Evolutionary conservation across 53 echinoderm and acorn worm genomes (phyloP), one percentile per base, ranked within the genome.

Genomic region (Holothuria scabra): DNA sequence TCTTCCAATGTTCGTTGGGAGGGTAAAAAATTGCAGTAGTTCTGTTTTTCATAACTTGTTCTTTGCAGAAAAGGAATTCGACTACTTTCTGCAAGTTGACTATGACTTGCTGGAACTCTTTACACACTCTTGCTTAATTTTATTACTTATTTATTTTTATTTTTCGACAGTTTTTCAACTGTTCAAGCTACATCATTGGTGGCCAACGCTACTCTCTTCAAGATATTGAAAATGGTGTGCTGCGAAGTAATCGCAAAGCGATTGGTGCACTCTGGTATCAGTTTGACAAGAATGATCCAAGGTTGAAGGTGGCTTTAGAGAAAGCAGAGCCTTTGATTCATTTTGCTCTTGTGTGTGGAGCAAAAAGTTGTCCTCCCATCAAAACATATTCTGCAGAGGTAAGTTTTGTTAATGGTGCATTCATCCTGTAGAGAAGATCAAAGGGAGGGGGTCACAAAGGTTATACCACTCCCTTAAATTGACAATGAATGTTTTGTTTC

Each of bases 331-430:
- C 97, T 0, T 85, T 97, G 33, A 89, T 97, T 23, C 97, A 94
- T 67, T 97, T 97, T 85, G 97, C 94, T 12, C 82, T 97, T 76
- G 97, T 97, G 26, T 97, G 97, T 76, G 97, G 97, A 23, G 94
- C 97, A 21, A 97, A 94, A 88, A 97, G 97, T 74, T 97, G 97
- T 56, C 97, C 97, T 0, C 97, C 97, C 0, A 94, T 97, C 87
- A 97, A 97, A 71, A 97, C 97, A 0, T 97, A 97, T 83, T 87
- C 92, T 5, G 87, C 92, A 57, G 89, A 94, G 90, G 97, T 94
- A 85, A 34, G 74, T 29, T 12, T 5, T 52, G 52, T 16, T 52
- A 41, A 41, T 41, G 7, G 41, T 41, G 7, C 41, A 41, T 41
- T 41, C 10, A 10, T 41, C 41, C 41, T n/a, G n/a, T n/a, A n/a